Conservation (phyloP, 2,888 invertebrate species). For the Chrysolina americana region DNA sequence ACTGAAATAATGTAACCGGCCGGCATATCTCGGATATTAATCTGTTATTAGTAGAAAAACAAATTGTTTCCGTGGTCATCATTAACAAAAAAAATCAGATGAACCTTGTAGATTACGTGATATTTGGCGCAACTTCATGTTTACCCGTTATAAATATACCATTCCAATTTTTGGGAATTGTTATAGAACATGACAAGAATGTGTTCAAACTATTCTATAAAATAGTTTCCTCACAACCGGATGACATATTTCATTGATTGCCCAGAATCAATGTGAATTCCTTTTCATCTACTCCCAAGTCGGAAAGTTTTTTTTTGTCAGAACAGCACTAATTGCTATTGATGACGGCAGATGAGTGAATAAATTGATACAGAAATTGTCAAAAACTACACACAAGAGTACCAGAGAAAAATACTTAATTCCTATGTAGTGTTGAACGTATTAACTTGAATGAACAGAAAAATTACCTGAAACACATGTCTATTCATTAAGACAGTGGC, state of each 20-base stretch:
- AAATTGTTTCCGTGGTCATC: not conserved
- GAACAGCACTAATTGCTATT: no score
- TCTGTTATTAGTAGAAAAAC: slow-evolving; percentile 10
- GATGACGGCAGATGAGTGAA: no score
- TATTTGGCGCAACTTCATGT: slow-evolving; percentile 22
- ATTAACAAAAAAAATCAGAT: slow-evolving; percentile 10
- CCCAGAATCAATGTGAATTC: not conserved
- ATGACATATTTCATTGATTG: not conserved
- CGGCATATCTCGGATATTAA: not conserved
- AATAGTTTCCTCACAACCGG: not conserved
- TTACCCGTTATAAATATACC: slow-evolving; percentile 31
- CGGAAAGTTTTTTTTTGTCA: no score
- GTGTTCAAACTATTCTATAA: not conserved
- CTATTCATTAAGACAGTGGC: no score
- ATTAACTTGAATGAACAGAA: no score
- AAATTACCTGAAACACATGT: no score
- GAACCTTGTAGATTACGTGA: not conserved
- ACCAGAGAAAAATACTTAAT: no score
- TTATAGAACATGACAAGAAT: not conserved
- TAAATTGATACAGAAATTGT: no score
- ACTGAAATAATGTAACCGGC: no score
- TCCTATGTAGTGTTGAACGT: no score
- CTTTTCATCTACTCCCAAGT: no score
- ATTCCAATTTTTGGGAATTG: slow-evolving; percentile 8
- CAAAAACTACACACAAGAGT: no score